These are phyloP conservation scores for Gerris lacustris DNA, from an alignment of 2,888 invertebrate species.

Conservation along the genomic window DNA sequence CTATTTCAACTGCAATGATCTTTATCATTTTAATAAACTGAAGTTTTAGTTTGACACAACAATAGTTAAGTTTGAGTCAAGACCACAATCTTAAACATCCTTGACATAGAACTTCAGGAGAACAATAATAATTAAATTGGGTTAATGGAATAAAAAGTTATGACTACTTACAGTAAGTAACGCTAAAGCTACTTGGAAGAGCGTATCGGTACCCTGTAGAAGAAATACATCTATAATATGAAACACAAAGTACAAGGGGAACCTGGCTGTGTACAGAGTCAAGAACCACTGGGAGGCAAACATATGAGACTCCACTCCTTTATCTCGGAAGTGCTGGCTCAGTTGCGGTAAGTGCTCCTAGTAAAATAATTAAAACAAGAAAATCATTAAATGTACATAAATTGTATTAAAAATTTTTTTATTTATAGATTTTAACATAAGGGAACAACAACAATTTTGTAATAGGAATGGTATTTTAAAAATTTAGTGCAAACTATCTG, in stretches of 20 bases:
- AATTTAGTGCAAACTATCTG: too few relatives aligned
- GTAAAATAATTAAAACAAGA: constrained; percentile 31
- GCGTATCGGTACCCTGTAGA: constrained; percentile 82
- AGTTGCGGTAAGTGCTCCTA: constrained; percentile 73
- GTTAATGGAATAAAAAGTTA: too few relatives aligned
- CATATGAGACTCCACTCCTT: constrained; percentile 93
- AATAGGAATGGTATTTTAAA: not conserved
- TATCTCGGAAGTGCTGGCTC: constrained; percentile 67
- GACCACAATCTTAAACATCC: too few relatives aligned
- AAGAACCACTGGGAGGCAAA: constrained; percentile 99
- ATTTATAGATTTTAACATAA: too few relatives aligned
- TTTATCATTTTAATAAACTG: too few relatives aligned
- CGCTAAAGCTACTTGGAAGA: constrained; percentile 93
- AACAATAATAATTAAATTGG: too few relatives aligned
- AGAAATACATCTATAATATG: constrained; percentile 94
- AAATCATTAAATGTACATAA: constrained; percentile 7
- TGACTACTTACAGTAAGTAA: constrained; percentile 59
- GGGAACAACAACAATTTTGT: not conserved
- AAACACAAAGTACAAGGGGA: constrained; percentile 92
- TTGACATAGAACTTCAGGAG: too few relatives aligned
- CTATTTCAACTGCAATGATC: too few relatives aligned
- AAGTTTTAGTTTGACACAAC: too few relatives aligned
- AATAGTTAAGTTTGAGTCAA: too few relatives aligned
- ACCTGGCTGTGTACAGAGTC: constrained; percentile 96
- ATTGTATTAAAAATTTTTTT: too few relatives aligned